These are phyloP conservation scores for Carduelis carduelis DNA, from an alignment of 2,797 vertebrate genomes.

Conservation along the genomic window DNA sequence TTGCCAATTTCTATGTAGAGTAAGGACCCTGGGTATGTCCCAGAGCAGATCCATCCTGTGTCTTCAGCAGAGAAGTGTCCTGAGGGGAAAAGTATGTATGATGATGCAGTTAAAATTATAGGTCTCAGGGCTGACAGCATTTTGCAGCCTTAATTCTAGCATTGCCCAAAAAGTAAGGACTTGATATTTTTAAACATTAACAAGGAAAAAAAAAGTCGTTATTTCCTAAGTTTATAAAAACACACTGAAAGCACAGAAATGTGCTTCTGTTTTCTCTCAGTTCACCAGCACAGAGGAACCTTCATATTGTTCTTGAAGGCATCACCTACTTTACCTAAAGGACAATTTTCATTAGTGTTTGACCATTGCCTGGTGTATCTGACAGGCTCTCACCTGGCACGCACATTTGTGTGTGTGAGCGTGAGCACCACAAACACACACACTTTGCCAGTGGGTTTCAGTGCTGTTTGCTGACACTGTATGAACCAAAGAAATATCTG, in stretches of 20 bases:
- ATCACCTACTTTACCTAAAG: not conserved
- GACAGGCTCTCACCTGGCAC: not conserved
- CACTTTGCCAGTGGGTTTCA: not conserved
- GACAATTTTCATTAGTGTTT: not conserved
- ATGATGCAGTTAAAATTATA: not conserved
- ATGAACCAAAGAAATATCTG: not conserved
- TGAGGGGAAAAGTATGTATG: not conserved
- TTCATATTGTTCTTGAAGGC: not conserved
- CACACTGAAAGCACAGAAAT: not conserved
- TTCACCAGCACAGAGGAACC: not conserved
- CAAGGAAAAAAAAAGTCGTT: not conserved
- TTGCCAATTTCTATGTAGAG: not conserved
- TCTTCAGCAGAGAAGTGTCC: not conserved
- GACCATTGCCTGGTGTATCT: not conserved
- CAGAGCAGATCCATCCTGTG: not conserved
- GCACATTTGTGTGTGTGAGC: fast-evolving
- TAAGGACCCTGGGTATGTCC: not conserved
- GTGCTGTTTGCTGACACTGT: not conserved
- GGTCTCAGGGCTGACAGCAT: not conserved
- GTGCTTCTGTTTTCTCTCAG: not conserved
- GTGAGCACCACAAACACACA: too few species aligned
- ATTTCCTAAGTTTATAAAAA: not conserved
- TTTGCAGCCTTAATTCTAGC: not conserved
- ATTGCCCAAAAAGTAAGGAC: not conserved
- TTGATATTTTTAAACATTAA: not conserved